These are phyloP conservation scores for Agrypnus murinus DNA, from an alignment of 2,888 invertebrate species.

Conservation along the genomic window DNA sequence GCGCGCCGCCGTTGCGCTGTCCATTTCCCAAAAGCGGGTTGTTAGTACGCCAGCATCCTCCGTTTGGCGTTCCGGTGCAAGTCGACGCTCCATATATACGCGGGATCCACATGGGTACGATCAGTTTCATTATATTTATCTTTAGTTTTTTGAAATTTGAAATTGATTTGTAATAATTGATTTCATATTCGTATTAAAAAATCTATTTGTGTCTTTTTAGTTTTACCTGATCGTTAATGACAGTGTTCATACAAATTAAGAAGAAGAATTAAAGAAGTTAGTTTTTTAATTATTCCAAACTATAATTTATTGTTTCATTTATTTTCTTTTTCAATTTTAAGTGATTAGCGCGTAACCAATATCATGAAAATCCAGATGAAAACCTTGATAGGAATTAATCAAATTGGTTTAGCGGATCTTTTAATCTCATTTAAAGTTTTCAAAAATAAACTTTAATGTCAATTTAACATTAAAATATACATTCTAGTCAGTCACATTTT, in stretches of 20 bases:
- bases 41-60: conserved; percentile 55
- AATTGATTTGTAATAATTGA: no score
- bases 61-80: conserved; percentile 53
- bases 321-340: conserved; percentile 14
- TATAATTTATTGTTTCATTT: background rate
- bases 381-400: conserved; percentile 18
- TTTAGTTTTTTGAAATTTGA: background rate
- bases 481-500: no score
- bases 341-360: conserved; percentile 7
- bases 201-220: no score
- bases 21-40: conserved; percentile 46
- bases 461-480: no score
- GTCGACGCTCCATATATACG: conserved; percentile 52
- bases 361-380: conserved; percentile 9
- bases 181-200: no score
- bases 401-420: conserved; percentile 14
- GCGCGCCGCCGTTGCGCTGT: conserved; percentile 57
- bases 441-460: no score
- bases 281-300: no score
- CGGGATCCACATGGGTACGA: conserved; percentile 44
- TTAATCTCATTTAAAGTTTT: conserved; percentile 14
- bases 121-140: conserved; percentile 25
- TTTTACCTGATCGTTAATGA: no score
- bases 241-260: no score
- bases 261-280: no score